Percentiles rank a stretch among this genome's conserved stretches.
These are phyloP conservation scores for Myotis yumanensis DNA, from an alignment of 2,113 vertebrate species.

Conservation along the genomic window DNA sequence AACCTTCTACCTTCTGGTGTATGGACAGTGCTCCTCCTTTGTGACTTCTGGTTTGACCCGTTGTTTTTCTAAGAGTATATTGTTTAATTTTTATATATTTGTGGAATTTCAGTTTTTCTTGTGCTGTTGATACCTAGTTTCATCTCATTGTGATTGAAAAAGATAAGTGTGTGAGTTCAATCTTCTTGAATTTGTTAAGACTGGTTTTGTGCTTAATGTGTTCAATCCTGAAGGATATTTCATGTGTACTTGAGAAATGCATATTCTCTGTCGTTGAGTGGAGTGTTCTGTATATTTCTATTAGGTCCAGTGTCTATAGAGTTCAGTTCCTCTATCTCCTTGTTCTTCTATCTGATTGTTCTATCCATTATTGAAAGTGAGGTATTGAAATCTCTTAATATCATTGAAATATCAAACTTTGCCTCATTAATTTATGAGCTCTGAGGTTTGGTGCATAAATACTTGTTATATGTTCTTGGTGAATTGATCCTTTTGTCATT, in stretches of 20 bases:
- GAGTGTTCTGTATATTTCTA: neutral
- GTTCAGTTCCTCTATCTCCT: neutral
- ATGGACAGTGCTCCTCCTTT: neutral
- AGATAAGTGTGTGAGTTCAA: neutral
- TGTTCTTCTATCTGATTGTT: neutral
- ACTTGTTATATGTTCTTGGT: neutral
- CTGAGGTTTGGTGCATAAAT: neutral
- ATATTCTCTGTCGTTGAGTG: neutral
- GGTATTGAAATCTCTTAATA: neutral
- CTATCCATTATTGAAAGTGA: neutral
- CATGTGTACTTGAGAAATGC: neutral
- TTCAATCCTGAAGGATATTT: neutral
- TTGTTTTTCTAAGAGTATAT: neutral
- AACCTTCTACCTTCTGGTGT: no score
- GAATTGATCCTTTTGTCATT: neutral
- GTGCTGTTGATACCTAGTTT: neutral
- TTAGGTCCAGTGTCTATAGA: neutral
- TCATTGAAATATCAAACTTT: neutral
- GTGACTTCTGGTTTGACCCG: neutral
- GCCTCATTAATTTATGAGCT: neutral
- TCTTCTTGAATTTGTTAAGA: neutral
- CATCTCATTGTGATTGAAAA: neutral
- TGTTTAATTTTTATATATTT: neutral
- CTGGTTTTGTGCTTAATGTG: neutral
- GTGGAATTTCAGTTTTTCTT: constrained; percentile 8